Base-by-base conservation (phyloP, 2,797 vertebrate genomes). In the Caiman crocodilus region DNA sequence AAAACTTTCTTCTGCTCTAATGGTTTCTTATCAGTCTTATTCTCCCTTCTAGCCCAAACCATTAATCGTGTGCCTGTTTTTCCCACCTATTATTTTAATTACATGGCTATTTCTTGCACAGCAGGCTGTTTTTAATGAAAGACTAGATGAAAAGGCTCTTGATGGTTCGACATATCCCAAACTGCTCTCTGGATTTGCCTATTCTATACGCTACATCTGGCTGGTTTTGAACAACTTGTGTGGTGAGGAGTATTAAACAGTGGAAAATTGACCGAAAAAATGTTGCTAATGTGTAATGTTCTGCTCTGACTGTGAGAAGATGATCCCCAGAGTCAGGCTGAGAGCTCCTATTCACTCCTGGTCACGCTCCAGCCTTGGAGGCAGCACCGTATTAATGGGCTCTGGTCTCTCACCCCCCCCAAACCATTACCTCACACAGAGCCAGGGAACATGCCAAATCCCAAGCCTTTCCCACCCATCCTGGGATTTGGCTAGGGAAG, bases 191-290 rank as follows among this genome's bases (percentile, higher is more conserved):
- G 56, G 59, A 55, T 56, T 56, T 55, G 69, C 55, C 32, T 56
- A 11, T 56, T 30, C 11, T 59, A 55, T 79, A 76, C 16, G 71
- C 71, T 26, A 61, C 78, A n/a, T 82, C 79, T 32, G 32, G 73
- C 74, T 21, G 87, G 80, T 60, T 77, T 79, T 79, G 67, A 74
- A 74, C 80, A n/a, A 82, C 87, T 74, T 83, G 79, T 80, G 79
- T 73, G 82, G 85, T 65, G 81, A 64, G 26, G 88, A 60, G 6
- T 90, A 85, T 82, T 83, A 87, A 88, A 82, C 73, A 79, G 94
- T 96, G 95, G 94, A 93, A 97, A 96, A 96, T 95, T 94, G 94
- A 94, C 96, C 94, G 93, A 94, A 96, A 95, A 96, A 95, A 50
- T 82, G 95, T 55, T 55, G 67, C 94, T 96, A 97, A 97, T 97